Base-by-base conservation (phyloP, 2,113 vertebrate species). In the Apus apus region DNA sequence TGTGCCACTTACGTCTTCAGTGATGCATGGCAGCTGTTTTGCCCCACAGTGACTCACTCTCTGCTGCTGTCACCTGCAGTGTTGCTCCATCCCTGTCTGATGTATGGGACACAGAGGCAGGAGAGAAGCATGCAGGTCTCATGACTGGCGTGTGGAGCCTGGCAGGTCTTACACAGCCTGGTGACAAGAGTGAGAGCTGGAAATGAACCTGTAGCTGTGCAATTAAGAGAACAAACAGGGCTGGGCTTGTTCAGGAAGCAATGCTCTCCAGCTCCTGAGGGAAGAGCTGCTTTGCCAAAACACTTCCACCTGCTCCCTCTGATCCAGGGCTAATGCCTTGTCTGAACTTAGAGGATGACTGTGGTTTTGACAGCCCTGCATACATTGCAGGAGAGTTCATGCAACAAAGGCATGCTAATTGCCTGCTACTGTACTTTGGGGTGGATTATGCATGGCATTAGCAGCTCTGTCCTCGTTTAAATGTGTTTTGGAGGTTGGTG, bases 211-310 rank as follows among this genome's bases (percentile, higher is more conserved):
- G 48, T 57, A 60, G 67, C 43, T 76, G 19, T 53, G 20, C 36
- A 67, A 81, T 71, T 60, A 81, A 60, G 43, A 2, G 11, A 86
- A 56, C n/a, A 71, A 86, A 62, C 90, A 78, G 7, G 79, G 40
- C 72, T 53, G 61, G 85, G n/a, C 92, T 88, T 78, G 85, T 38
- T 89, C 60, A 80, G 86, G 90, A 86, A 84, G 54, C 53, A 68
- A 40, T 2, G 12, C 10, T 7, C 65, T 67, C 29, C 0, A 1
- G 7, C 20, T 94, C 53, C 45, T 9, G 26, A 75, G 72, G 75
- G 58, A 80, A 87, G 32, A 87, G 21, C 15, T 70, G 14, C 38
- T 90, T 87, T 96, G 82, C 71, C 90, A 88, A 90, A 80, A 84
- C 48, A 74, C 38, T 60, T 92, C 72, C 9, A 19, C 83, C 70